These are phyloP conservation scores for Orcinus orca DNA, from an alignment of 2,113 vertebrate species.

Conservation along the genomic window DNA sequence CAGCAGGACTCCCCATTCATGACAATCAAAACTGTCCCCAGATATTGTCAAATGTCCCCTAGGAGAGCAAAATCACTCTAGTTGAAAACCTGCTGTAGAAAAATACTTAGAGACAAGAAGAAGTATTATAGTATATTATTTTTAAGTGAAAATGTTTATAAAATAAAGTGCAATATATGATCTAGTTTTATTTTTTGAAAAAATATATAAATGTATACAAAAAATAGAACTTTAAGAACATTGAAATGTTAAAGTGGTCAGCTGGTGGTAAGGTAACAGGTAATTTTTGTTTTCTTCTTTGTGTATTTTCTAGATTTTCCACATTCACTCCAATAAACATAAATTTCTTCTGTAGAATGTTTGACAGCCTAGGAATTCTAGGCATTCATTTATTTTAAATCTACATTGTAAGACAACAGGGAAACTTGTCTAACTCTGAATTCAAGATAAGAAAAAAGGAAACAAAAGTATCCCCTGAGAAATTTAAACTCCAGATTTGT, in stretches of 20 bases:
- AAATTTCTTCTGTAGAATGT: background rate
- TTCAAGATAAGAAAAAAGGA: background rate
- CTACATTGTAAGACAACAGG: background rate
- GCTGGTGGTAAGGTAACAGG: background rate
- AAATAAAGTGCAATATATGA: background rate
- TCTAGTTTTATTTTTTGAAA: background rate
- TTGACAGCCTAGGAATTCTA: background rate
- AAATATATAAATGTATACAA: background rate
- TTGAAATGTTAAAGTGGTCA: background rate
- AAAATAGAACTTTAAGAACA: background rate
- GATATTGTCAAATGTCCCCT: background rate
- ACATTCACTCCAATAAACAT: background rate
- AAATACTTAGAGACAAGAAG: background rate
- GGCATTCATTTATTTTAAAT: background rate
- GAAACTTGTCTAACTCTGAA: background rate
- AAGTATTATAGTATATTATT: background rate
- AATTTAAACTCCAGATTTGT: background rate
- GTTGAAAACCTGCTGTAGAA: background rate
- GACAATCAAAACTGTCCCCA: background rate
- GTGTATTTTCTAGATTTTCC: background rate
- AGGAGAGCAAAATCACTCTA: background rate
- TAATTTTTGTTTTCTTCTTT: background rate
- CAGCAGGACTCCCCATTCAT: background rate
- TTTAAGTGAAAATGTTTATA: background rate
- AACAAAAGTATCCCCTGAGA: background rate